Evolutionary conservation across 2,888 invertebrate species (phyloP).

Genomic region (Lamellibrachia satsuma): DNA sequence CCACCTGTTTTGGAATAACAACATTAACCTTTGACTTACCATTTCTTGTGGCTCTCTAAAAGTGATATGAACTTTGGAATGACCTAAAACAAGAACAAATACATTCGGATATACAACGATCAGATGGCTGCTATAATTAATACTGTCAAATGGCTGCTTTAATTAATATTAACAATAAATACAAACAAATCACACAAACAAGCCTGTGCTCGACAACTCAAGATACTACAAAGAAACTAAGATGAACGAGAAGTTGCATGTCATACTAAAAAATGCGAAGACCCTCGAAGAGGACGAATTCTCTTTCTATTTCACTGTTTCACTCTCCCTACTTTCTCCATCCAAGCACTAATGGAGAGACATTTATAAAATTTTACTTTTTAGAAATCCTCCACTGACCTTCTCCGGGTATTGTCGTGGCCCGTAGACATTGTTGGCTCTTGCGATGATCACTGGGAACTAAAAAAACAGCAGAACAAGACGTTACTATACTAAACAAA

Average conservation of each 20-base stretch:
- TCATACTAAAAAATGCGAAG: no score
- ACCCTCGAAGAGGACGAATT: neutral
- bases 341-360: neutral
- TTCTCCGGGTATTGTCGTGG: slow-evolving; percentile 53
- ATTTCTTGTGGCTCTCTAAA: slow-evolving; percentile 43
- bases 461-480: slow-evolving; percentile 28
- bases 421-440: slow-evolving; percentile 53
- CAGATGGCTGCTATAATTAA: neutral
- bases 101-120: slow-evolving; percentile 8
- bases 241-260: no score
- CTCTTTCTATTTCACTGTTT: neutral
- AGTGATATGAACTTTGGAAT: slow-evolving; percentile 50
- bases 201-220: no score
- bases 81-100: slow-evolving; percentile 38
- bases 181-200: no score
- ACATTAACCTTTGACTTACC: slow-evolving; percentile 31
- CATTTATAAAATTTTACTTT: no score
- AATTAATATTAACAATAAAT: no score
- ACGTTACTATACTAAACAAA: neutral
- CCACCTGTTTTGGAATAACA: neutral
- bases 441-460: slow-evolving; percentile 50
- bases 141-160: no score
- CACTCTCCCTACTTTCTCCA: neutral
- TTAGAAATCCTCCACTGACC: slow-evolving; percentile 28
- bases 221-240: no score